phyloP scores from a whole-genome alignment of 2,113 vertebrate species.

The Turnix velox region DNA sequence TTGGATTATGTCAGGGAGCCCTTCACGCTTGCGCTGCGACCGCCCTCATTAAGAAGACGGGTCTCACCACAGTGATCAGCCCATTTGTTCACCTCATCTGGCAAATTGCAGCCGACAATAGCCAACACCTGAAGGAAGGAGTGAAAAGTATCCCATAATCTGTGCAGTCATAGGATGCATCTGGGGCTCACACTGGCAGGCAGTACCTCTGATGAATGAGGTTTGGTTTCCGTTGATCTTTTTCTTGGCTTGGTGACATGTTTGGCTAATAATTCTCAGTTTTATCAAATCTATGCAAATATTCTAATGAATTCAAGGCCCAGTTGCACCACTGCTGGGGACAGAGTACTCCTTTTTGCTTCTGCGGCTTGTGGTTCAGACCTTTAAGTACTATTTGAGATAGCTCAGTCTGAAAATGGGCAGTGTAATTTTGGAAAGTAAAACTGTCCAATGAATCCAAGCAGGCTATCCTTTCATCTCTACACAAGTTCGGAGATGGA shows the following conservation, averaged over 20 bases:
- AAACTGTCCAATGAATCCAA: neutral
- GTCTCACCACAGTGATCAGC: neutral
- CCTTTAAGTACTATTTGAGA: neutral
- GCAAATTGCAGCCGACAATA: neutral
- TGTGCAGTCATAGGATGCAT: neutral
- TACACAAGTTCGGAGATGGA: neutral
- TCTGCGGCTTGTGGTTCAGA: neutral
- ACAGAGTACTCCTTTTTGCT: neutral
- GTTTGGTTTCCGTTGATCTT: neutral
- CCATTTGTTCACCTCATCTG: neutral
- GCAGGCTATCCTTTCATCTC: neutral
- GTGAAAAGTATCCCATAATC: constrained; percentile 10
- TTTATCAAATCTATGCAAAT: neutral
- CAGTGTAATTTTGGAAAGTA: neutral
- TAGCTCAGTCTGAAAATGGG: neutral
- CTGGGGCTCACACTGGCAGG: neutral
- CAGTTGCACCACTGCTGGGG: neutral
- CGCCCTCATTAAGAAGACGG: neutral
- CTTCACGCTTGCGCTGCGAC: neutral
- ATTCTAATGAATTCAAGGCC: neutral
- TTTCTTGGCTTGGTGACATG: neutral
- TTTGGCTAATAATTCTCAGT: neutral
- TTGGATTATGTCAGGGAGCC: neutral
- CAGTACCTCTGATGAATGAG: neutral
- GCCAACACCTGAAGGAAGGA: constrained; percentile 2